Evolutionary conservation across 2,888 invertebrate genomes (phyloP), one percentile per base, ranked within the genome.

Genomic region (Perizoma flavofasciatum): DNA sequence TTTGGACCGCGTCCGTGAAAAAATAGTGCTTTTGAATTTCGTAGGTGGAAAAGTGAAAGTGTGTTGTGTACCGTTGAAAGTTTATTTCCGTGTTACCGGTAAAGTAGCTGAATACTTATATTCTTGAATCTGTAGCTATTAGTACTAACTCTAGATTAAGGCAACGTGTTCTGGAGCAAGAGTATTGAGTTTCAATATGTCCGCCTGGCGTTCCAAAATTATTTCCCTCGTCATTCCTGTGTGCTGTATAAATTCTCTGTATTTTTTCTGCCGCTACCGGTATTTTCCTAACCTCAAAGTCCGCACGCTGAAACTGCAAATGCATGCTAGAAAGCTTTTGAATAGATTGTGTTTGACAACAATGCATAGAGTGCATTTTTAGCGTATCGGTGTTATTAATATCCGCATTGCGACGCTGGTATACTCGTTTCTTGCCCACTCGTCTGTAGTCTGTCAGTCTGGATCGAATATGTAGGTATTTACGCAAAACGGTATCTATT

Each of bases 111-210:
- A 60, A 67, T 68, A 70, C 65, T 70, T 74, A 65, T 63, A 64
- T 47, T 66, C 81, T 78, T 71, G 77, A 69, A 72, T 74, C 75
- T 74, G 71, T 74, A 67, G 66, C 69, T 62, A 65, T 72, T 70
- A 73, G 70, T 69, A 67, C 73, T 78, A 77, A 75, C 76, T 68
- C 69, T 69, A 68, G 75, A 69, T 75, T 70, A 72, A 73, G 73
- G 72, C 74, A 70, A 61, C 68, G 74, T 74, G 75, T 74, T 74
- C 83, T 86, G 86, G 86, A 87, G 77, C 77, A 78, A 69, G 77
- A 78, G 89, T 88, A 83, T 91, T 83, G 82, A 85, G 85, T 91
- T 91, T 81, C 90, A 91, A 85, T 77, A 86, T 87, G 88, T 88
- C 88, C 78, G 88, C 86, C 83, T 78, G 80, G 70, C 78, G 85